phyloP scores from a whole-genome alignment of 2,888 invertebrate genomes.

The Nasonia oneida region DNA sequence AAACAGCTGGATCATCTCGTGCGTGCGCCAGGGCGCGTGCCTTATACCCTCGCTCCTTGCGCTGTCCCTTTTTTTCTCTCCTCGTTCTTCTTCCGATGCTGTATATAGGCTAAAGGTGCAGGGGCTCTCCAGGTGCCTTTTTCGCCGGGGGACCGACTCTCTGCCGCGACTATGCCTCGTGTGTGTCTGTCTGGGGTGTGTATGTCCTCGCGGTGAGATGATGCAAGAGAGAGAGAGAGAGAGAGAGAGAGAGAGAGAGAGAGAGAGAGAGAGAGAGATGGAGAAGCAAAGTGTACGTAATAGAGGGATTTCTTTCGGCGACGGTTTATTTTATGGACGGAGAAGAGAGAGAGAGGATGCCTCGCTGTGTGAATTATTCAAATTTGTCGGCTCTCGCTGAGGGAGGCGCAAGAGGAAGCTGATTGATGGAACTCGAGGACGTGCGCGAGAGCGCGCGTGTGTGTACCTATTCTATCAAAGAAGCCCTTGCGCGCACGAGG shows the following conservation, averaged over 20 bases:
- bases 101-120: neutral
- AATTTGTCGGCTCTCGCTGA: neutral
- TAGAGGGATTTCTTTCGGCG: constrained; percentile 12
- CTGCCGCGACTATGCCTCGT: neutral
- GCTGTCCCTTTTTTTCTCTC: neutral
- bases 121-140: constrained; percentile 43
- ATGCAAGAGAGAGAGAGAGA: neutral
- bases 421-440: neutral
- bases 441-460: neutral
- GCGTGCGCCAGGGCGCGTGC: constrained; percentile 52
- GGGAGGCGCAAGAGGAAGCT: neutral
- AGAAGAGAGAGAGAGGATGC: neutral
- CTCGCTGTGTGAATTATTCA: neutral
- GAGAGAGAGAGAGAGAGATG: neutral
- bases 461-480: neutral
- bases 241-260: constrained; percentile 26
- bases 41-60: constrained; percentile 5
- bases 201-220: neutral
- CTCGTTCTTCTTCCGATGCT: neutral
- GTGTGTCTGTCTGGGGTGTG: neutral
- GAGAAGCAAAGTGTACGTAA: neutral
- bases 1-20: constrained; percentile 78
- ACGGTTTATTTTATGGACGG: neutral
- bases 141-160: neutral
- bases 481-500: neutral